Percentiles rank a stretch among this genome's conserved stretches.
Conservation (phyloP, 2,888 invertebrate species). For the Entomobrya multifasciata region DNA sequence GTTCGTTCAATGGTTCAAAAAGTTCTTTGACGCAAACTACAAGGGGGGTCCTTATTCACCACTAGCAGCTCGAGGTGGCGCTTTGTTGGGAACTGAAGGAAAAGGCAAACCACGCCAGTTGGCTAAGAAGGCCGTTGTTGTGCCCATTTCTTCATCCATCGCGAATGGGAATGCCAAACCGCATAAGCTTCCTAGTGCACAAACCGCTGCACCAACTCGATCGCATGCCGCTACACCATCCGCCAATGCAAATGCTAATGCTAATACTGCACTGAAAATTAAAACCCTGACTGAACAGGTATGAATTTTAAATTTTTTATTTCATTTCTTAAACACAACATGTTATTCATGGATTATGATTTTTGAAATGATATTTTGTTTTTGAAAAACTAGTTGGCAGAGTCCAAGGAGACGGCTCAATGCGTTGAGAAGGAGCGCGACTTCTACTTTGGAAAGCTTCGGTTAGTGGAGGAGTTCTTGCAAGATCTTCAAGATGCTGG, state of each 20-base stretch:
- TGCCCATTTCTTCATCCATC: too few species aligned
- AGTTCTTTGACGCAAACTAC: conserved; percentile 99
- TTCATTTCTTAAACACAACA: too few species aligned
- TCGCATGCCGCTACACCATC: too few species aligned
- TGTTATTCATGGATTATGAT: too few species aligned
- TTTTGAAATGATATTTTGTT: too few species aligned
- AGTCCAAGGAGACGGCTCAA: background rate
- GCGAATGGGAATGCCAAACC: background rate
- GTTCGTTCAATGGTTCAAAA: conserved; percentile 99
- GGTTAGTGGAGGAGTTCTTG: background rate
- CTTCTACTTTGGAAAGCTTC: conserved; percentile 12
- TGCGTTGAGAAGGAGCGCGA: background rate
- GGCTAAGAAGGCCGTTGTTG: background rate
- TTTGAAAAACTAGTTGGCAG: background rate
- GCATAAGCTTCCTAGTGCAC: too few species aligned
- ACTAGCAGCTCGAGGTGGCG: conserved; percentile 91
- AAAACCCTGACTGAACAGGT: too few species aligned
- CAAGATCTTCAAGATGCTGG: background rate
- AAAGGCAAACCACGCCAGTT: background rate
- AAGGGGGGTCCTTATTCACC: conserved; percentile 98
- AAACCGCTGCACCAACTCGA: too few species aligned
- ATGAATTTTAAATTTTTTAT: too few species aligned
- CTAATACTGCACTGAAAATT: too few species aligned
- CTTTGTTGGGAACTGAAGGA: conserved; percentile 85
- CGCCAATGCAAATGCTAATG: too few species aligned